Evolutionary conservation across 2,888 invertebrate genomes (phyloP), one percentile per base, ranked within the genome.

Genomic region (Hermaeophaga mercurialis): DNA sequence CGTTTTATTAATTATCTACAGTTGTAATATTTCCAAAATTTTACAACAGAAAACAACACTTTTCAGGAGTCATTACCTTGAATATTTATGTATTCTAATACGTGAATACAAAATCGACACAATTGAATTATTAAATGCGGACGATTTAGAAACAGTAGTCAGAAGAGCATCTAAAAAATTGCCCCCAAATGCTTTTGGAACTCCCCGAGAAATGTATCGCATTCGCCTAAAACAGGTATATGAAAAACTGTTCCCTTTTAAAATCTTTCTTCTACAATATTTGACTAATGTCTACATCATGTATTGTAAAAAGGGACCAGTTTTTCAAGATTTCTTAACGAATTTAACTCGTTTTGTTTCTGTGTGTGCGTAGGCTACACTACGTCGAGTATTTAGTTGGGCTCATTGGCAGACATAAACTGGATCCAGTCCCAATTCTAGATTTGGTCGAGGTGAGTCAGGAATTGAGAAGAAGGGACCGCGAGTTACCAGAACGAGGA

Each of bases 311-410:
- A 34, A 48, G 34, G 39, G 17, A 31, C 14, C 39, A 48, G 34
- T 34, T 47, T n/a, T n/a, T n/a, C n/a, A n/a, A n/a, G n/a, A n/a
- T n/a, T n/a, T n/a, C n/a, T n/a, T n/a, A n/a, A 41, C 8, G 14
- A 11, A n/a, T 26, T 34, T 55, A 49, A 49, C 17, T 15, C n/a
- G n/a, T 36, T 36, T 36, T 36, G 36, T 36, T 36, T 36, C 58
- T 64, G 62, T 67, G 64, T 69, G 73, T 75, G 80, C 81, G 75
- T 84, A 96, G 96, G 85, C 82, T 85, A 75, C 96, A 96, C 84
- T 96, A 94, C 85, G 88, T 94, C 79, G 96, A 96, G 83, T 95
- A 96, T 82, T 85, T 97, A 83, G 93, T 94, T 75, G 87, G 85
- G 71, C 84, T 89, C 78, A 91, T 96, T 80, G 90, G 90, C 78